A percentile compares a stretch with the other conserved stretches of the same genome.
These are phyloP conservation scores for Taeniopygia guttata DNA, from an alignment of 2,797 vertebrate genomes.

Conservation along the genomic window DNA sequence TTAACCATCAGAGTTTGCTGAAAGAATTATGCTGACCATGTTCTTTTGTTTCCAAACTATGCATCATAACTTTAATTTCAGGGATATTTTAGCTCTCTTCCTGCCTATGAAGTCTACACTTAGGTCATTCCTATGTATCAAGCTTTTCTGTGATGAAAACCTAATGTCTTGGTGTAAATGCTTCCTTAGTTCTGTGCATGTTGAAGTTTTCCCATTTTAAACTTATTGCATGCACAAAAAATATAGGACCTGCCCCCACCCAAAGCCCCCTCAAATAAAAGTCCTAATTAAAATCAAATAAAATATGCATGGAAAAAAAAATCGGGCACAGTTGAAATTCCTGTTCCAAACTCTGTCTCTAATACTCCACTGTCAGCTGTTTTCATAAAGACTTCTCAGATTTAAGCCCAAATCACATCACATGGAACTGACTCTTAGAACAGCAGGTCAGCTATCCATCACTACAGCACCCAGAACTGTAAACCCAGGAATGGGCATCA, in stretches of 20 bases:
- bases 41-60: not conserved
- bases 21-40: not conserved
- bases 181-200: not conserved
- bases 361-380: not conserved
- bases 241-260: rapidly evolving
- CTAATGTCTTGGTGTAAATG: not conserved
- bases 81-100: not conserved
- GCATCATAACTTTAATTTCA: not conserved
- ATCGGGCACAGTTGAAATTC: not conserved
- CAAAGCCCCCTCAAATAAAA: not conserved
- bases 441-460: conserved; percentile 1
- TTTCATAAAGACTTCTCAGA: not conserved
- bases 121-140: not conserved
- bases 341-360: not conserved
- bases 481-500: conserved; percentile 13
- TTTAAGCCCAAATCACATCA: not conserved
- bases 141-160: not conserved
- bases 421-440: not conserved
- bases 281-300: not conserved
- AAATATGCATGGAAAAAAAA: not conserved
- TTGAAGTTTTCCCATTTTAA: not conserved
- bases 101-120: not conserved
- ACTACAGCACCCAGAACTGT: not conserved
- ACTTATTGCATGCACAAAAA: not conserved
- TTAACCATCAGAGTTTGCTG: not conserved